Evolutionary conservation across 1,140 invertebrate species (phyloP).

Genomic region (Zaprionus vittiger): DNA sequence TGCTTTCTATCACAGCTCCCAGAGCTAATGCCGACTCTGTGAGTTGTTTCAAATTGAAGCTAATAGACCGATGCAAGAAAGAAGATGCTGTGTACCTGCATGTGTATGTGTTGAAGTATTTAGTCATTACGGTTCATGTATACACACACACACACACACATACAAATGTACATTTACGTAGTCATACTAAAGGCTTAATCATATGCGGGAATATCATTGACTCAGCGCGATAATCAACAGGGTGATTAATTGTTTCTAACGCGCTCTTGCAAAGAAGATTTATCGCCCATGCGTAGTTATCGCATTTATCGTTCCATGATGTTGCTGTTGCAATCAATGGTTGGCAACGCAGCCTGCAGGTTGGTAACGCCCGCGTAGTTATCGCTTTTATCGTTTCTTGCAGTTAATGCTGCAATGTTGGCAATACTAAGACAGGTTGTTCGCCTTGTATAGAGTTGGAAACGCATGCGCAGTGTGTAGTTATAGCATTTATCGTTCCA

Average conservation of each 20-base stretch:
- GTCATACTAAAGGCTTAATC: constrained; percentile 28
- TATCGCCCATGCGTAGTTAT: constrained; percentile 9
- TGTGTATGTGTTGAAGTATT: not conserved
- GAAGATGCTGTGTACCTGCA: not conserved
- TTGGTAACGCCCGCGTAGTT: constrained; percentile 2
- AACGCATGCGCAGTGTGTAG: not conserved
- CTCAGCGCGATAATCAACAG: constrained; percentile 29
- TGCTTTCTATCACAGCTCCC: constrained; percentile 38
- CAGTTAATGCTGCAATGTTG: not conserved
- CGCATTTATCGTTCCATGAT: not conserved
- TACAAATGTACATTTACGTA: not conserved
- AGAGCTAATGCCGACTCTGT: not conserved
- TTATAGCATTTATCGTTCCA: constrained; percentile 14
- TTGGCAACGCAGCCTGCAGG: constrained; percentile 2
- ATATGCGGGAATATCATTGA: constrained; percentile 40
- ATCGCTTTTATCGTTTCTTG: constrained; percentile 16
- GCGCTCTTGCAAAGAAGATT: not conserved
- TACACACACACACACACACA: not conserved
- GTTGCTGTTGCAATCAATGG: not conserved
- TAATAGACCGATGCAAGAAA: not conserved
- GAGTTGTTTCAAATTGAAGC: not conserved
- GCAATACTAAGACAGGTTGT: not conserved
- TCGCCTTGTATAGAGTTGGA: not conserved
- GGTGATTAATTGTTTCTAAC: constrained; percentile 34
- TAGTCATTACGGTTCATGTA: constrained; percentile 3